Evolutionary conservation across 2,888 invertebrate species (phyloP), one percentile per base, ranked within the genome.

Genomic region (Tubulanus polymorphus): DNA sequence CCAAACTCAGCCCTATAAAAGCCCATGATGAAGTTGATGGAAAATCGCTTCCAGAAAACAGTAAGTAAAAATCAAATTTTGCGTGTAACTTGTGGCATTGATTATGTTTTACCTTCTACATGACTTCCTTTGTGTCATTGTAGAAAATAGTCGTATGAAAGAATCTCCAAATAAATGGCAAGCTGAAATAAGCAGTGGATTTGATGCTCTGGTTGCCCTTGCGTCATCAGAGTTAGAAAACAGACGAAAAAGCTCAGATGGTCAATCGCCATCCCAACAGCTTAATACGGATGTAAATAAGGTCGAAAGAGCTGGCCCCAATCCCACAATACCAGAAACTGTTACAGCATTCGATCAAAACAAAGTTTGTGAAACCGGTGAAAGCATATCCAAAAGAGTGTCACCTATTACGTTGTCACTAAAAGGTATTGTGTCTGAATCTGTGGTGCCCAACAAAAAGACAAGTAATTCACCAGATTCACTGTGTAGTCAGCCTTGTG

Each of bases 191-290:
- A 91, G 90, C 77, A 91, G 90, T 66, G 91, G 92, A 53, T 94
- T 95, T 83, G 94, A 94, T 81, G 88, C 92, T 65, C 84, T 94
- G 70, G 91, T 94, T 65, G 93, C 92, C 57, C 91, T 93, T 76
- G 93, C 93, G 49, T 91, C 93, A 37, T 92, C 91, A 18, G 93
- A 93, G 73, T 83, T 93, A 76, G 41, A 41, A 15, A 8, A 20
- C 6, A 18, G 41, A 41, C 41, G 41, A 23, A 41, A 41, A 41
- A 41, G 41, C 23, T 41, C 41, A 8, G 41, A 41, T 18, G 41
- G 41, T 41, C 6, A 8, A 15, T 8, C 41, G 5, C 20, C 5
- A 15, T 18, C 41, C 18, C 20, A 41, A 12, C 35, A 32, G n/a
- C 10, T 32, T 10, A 32, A 32, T 15, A 23, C 20, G 6, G 20